Evolutionary conservation across 2,113 vertebrate species (phyloP), one percentile per base, ranked within the genome.

Genomic region (Xiphias gladius): DNA sequence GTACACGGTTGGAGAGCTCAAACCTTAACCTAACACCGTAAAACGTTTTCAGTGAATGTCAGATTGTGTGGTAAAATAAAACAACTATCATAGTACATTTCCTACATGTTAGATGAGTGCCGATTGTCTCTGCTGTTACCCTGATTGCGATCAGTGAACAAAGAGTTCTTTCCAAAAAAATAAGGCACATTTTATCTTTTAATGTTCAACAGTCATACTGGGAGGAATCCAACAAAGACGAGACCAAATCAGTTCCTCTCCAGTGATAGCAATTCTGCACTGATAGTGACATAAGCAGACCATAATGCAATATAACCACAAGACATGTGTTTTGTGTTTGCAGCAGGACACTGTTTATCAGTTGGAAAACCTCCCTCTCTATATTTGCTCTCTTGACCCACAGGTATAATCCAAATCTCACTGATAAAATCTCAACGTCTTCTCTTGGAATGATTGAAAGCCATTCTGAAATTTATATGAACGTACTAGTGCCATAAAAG

Each of bases 261-360:
- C 43, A 30, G 28, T 75, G n/a, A 69, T 24, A 26, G 5, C 1
- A 43, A 43, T 19, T 20, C 72, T 62, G 35, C 63, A 64, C 22
- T 58, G 20, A 69, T 16, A 62, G 26, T 10, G 1, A 12, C 52
- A 5, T 55, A 17, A 57, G 24, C 30, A 26, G 20, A 32, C 20
- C 28, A 61, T 37, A 52, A 59, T 35, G 39, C 52, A 58, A 66
- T 59, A 76, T 28, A 32, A 65, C 37, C 35, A 77, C 37, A n/a
- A 26, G 24, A 58, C 39, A 54, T 64, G 12, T 57, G 30, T 37
- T 48, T 68, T 67, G 54, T 62, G 13, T 77, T 48, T 46, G 61
- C 20, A n/a, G 28, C 24, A 12, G 11, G 32, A 37, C 61, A 63
- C 9, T 5, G 32, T 37, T n/a, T 37, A 32, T 37, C 61, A 19